Base-by-base conservation (phyloP, 2,797 vertebrate genomes). In the Phylloscopus collybita region DNA sequence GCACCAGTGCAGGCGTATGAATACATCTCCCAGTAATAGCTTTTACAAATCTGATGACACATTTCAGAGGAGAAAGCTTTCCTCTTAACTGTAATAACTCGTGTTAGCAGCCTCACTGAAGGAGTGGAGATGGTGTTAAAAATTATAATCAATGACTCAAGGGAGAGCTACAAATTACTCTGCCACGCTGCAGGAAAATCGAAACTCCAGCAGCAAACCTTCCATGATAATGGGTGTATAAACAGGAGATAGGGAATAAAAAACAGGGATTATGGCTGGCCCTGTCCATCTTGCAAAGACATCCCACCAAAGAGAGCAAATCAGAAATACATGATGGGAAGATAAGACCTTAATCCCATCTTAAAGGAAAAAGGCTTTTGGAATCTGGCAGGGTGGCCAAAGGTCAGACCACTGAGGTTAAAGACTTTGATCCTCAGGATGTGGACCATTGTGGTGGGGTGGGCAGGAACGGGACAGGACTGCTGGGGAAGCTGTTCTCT, bases 1-100 rank as follows among this genome's bases (percentile, higher is more conserved):
- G 44, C 59, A 84, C 18, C 13, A 86, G n/a, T 29, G 30, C 65
- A 79, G 21, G n/a, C 4, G 1, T 45, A 27, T 54, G 47, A 88
- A 72, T 81, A 16, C 51, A 51, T 72, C 70, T 71, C 73, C 27
- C 69, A 62, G 45, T 57, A 91, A 91, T 5, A 57, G n/a, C 70
- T 94, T 93, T 80, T 90, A 90, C 76, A 86, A 95, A 90, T 45
- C 59, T 72, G 76, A 81, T 49, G 16, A 47, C 59, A 56, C 27
- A 59, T 92, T 94, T 95, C 56, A 79, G 66, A 72, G 81, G n/a
- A 59, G 66, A 92, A 54, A 88, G 36, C 30, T 86, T 86, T 92
- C 45, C 59, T 76, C 32, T 80, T 65, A 64, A 34, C 54, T 80
- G 53, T 32, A 80, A 79, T 78, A 90, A 65, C 59, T 84, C 30